phyloP scores from a whole-genome alignment of 2,113 vertebrate genomes.

The Pterocles orientalis region DNA sequence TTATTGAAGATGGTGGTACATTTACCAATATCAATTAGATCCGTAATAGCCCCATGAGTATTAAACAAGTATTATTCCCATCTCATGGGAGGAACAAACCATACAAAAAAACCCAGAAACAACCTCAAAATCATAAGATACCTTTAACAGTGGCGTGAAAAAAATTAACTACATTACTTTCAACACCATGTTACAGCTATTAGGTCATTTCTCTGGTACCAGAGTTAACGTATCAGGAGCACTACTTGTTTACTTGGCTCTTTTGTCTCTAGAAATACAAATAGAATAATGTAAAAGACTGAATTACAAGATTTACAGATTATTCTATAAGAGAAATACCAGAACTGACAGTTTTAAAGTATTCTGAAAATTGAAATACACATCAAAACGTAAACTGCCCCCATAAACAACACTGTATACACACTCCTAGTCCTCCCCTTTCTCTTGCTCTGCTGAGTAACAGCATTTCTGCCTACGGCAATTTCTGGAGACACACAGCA shows the following conservation, averaged over 20 bases:
- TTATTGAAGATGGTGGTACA: not conserved
- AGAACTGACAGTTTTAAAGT: not conserved
- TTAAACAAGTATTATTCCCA: not conserved
- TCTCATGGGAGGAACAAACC: not conserved
- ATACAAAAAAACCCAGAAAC: not conserved
- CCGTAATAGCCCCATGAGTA: not conserved
- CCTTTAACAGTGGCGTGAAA: not conserved
- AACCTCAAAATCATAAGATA: not conserved
- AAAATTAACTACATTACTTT: not conserved
- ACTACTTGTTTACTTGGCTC: not conserved
- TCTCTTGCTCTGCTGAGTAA: not conserved
- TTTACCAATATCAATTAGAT: not conserved
- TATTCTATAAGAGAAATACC: not conserved
- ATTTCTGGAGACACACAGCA: not conserved
- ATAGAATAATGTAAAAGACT: not conserved
- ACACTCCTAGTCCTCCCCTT: not conserved
- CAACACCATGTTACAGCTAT: not conserved
- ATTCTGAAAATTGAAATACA: not conserved
- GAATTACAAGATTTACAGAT: not conserved
- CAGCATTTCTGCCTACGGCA: not conserved
- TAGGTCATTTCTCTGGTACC: not conserved
- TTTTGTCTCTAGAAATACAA: not conserved
- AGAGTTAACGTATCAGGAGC: not conserved
- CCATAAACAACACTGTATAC: not conserved
- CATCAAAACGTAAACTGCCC: not conserved